A percentile compares a stretch with the other conserved stretches of the same genome.
Evolutionary conservation across 2,797 vertebrate genomes (phyloP).

Genomic region (Sebastes wilsoni): DNA sequence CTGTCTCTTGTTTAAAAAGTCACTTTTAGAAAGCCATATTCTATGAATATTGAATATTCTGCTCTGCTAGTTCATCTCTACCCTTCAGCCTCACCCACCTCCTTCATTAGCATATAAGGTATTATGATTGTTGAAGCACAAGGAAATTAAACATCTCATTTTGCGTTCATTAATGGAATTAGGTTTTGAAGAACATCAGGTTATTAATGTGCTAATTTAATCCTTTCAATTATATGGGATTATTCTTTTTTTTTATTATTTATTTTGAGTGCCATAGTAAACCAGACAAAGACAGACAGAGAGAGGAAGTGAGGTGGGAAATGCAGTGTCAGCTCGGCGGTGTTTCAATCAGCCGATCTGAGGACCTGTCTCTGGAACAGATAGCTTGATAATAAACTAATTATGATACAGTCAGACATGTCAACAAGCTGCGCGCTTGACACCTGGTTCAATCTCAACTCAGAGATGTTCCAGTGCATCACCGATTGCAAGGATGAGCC

Average conservation of each 20-base stretch:
- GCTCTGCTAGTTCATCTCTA: constrained; percentile 1
- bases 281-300: background rate
- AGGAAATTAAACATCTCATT: constrained; percentile 48
- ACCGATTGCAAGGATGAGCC: background rate
- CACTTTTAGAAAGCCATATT: background rate
- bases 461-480: background rate
- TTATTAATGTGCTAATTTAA: constrained; percentile 60
- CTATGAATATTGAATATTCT: background rate
- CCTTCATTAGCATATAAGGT: constrained; percentile 15
- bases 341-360: constrained; percentile 49
- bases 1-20: background rate
- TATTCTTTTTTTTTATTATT: background rate
- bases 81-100: background rate
- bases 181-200: constrained; percentile 38
- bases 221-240: constrained; percentile 24
- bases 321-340: constrained; percentile 39
- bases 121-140: background rate
- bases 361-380: constrained; percentile 36
- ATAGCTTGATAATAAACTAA: constrained; percentile 62
- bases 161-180: constrained; percentile 53
- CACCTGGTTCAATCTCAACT: constrained; percentile 26
- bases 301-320: constrained; percentile 45
- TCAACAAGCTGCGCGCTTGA: constrained; percentile 31
- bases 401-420: constrained; percentile 50
- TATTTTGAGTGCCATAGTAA: background rate